Base-by-base conservation (phyloP, 1,140 invertebrate species). In the Chironomus tepperi region DNA sequence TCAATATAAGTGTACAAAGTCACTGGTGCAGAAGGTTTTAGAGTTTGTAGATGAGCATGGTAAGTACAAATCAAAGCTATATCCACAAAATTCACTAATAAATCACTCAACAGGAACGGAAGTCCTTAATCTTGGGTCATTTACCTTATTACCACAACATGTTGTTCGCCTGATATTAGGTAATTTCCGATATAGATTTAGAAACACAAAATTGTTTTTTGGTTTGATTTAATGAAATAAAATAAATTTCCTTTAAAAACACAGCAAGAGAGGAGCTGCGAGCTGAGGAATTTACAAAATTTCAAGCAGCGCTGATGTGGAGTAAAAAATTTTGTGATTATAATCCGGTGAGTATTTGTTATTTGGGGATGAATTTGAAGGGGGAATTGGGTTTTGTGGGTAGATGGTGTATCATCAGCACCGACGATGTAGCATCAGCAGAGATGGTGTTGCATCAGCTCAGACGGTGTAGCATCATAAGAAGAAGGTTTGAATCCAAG, bases 1-100 rank as follows among this genome's bases (percentile, higher is more conserved):
- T 70, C 95, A 97, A 81, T 97, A 97, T 80, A 97, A 97, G 82
- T 96, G 94, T 80, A 97, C 95, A 0, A 97, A 97, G 81, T 91
- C 90, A 1, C 82, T 95, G 42, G 92, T 95, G 1, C 93, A 95
- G 81, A 94, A 94, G 87, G 94, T 96, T 0, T 82, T 97, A 75
- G 95, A 97, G 82, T 97, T 96, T 79, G 94, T 97, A 0, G 94
- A 97, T 79, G 92, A 95, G 78, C 93, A 96, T 78, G 95, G 94
- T 7, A 96, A 96, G 78, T 8, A 34, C 24, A 34, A 34, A n/a
- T 5, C 5, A 34, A 34, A 34, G 24, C 24, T 34, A n/a, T n/a
- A n/a, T n/a, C n/a, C 47, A 57, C 12, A 57, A 57, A 70, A 70
- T 67, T 8, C n/a, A 18, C 7, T 18, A n/a, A n/a, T 34, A 34